Evolutionary conservation across 1,140 invertebrate genomes (phyloP), one percentile per base, ranked within the genome.

Genomic region (Drosophila jambulina): DNA sequence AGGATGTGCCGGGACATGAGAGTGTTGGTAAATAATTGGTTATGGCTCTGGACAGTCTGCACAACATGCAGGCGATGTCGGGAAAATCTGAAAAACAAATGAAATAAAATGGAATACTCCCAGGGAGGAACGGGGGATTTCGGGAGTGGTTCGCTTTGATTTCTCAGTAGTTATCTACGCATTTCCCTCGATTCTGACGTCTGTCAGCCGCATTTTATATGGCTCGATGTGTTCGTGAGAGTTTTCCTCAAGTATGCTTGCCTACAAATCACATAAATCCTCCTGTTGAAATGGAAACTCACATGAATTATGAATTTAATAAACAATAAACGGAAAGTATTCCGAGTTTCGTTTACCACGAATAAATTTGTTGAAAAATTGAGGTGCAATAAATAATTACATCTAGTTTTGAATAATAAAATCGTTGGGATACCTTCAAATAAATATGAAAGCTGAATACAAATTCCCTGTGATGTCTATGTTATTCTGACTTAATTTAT

Each of bases 1-100:
- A 86, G 82, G 78, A 81, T 78, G 75, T 82, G 51, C 61, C 38
- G 49, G 72, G 58, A 67, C 74, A 76, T 25, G 36, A 57, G 82
- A 79, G 76, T 83, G 80, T 86, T 80, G 83, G 84, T 70, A 83
- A 88, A 88, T 88, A 80, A 86, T 86, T 86, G 83, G 83, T 86
- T 88, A 86, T 77, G 84, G 84, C 46, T 79, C 53, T 43, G 49
- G 45, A 46, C 45, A 74, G 43, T 38, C 45, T 34, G 32, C 38
- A 34, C 38, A 42, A 81, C 29, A 83, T 63, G 54, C 67, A 63
- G 56, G 59, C 40, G 17, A 60, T 23, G 46, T 34, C 32, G 43
- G 62, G 25, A 77, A 78, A 78, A 61, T 61, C 19, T 10, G 56
- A 60, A 78, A 72, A 80, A 68, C 83, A 71, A 78, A 86, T 67